Conservation (phyloP, 2,797 vertebrate genomes). For the Acrossocheilus wenchowensis region DNA sequence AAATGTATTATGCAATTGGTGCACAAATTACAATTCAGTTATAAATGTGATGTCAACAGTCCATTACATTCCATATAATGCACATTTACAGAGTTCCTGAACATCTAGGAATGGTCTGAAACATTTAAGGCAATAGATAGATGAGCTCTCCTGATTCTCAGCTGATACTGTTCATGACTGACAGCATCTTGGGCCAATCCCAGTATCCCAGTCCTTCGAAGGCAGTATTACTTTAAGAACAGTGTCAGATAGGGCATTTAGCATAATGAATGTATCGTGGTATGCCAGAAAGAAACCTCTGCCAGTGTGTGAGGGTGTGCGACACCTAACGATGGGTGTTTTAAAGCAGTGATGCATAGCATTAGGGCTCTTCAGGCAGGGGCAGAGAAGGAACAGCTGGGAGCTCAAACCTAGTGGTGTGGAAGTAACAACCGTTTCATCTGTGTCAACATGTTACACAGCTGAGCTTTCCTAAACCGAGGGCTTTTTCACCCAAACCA, state of each 20-base stretch:
- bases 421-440: constrained; percentile 67
- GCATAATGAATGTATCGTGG: constrained; percentile 11
- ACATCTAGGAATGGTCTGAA: constrained; percentile 18
- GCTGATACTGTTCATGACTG: constrained; percentile 28
- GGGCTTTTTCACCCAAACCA: constrained; percentile 40
- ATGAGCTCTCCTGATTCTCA: constrained; percentile 36
- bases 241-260: constrained; percentile 10
- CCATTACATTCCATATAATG: constrained; percentile 13
- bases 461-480: constrained; percentile 61
- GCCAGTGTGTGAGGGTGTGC: constrained; percentile 26
- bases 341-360: constrained; percentile 45
- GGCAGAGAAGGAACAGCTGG: constrained; percentile 52
- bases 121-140: constrained; percentile 16
- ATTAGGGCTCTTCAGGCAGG: constrained; percentile 39
- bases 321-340: constrained; percentile 29
- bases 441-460: constrained; percentile 67
- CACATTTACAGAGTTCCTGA: constrained; percentile 1
- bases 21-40: not conserved
- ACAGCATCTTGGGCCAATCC: constrained; percentile 32
- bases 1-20: not conserved
- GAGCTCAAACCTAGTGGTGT: constrained; percentile 57
- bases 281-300: constrained; percentile 13
- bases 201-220: constrained; percentile 4
- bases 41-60: constrained; percentile 7
- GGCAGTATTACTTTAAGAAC: constrained; percentile 9